A percentile compares a stretch with the other conserved stretches of the same genome.
phyloP scores from a whole-genome alignment of 2,888 invertebrate species.

The Xanthorhoe spadicearia region DNA sequence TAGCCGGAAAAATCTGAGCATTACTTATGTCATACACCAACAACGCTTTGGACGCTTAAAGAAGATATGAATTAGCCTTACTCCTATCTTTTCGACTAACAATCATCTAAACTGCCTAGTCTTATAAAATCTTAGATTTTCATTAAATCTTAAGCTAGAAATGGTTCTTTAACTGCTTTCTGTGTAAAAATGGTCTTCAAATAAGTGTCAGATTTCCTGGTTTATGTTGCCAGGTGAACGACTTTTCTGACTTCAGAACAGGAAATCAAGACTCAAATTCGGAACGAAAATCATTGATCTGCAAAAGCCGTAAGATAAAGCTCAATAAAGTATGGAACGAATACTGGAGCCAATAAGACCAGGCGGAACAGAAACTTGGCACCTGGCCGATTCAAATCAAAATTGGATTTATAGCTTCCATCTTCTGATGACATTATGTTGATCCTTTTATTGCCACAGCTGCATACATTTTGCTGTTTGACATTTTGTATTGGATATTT shows the following conservation, averaged over 20 bases:
- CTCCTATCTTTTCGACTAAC: not conserved
- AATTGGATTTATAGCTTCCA: slow-evolving; percentile 12
- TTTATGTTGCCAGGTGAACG: slow-evolving; percentile 34
- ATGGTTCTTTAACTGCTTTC: slow-evolving; percentile 9
- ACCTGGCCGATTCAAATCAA: slow-evolving; percentile 18
- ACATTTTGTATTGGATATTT: not conserved
- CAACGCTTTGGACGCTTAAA: not conserved
- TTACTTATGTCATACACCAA: not conserved
- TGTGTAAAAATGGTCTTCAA: slow-evolving; percentile 16
- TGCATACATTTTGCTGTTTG: slow-evolving; percentile 3
- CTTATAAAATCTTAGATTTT: not conserved
- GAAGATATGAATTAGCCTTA: not conserved
- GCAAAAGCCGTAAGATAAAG: slow-evolving; percentile 1
- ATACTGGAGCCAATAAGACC: not conserved
- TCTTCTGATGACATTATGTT: slow-evolving; percentile 13
- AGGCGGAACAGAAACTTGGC: slow-evolving; percentile 13
- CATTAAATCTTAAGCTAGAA: not conserved
- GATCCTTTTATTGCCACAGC: slow-evolving; percentile 11
- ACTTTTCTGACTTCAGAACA: slow-evolving; percentile 32
- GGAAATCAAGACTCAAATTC: slow-evolving; percentile 30
- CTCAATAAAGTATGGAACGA: slow-evolving; percentile 9
- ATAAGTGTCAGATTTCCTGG: slow-evolving; percentile 39
- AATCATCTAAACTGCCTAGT: not conserved
- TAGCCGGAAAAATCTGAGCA: not conserved
- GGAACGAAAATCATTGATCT: slow-evolving; percentile 23